Percentiles rank a stretch among this genome's conserved stretches.
Evolutionary conservation across 2,888 invertebrate genomes (phyloP).

Genomic region (Sympetrum striolatum): DNA sequence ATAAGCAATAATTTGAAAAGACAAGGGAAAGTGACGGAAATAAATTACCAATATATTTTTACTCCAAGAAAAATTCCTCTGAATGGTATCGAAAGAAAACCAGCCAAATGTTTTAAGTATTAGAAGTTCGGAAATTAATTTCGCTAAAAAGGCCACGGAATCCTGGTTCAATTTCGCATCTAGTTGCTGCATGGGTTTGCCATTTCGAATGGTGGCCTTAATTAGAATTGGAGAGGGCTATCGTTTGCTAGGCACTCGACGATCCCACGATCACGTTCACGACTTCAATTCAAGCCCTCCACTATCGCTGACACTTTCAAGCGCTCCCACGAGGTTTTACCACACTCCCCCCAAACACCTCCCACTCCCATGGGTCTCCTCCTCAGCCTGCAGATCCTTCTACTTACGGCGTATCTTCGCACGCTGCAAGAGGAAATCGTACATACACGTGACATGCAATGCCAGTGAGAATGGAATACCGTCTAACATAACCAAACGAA

Average conservation of each 20-base stretch:
- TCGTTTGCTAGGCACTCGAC: neutral
- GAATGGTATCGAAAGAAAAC: no score
- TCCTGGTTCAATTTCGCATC: no score
- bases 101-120: no score
- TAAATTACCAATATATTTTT: no score
- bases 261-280: neutral
- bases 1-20: no score
- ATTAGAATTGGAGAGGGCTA: neutral
- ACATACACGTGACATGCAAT: no score
- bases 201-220: neutral
- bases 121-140: no score
- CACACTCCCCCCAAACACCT: neutral
- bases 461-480: no score
- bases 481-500: no score
- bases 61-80: no score
- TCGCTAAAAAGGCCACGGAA: no score
- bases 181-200: neutral
- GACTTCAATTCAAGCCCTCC: neutral
- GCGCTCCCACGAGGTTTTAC: neutral
- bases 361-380: neutral
- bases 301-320: neutral
- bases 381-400: neutral
- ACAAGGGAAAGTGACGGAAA: no score
- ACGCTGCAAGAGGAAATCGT: neutral
- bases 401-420: neutral